Evolutionary conservation across 2,113 vertebrate genomes (phyloP).

Genomic region (Smithornis capensis): DNA sequence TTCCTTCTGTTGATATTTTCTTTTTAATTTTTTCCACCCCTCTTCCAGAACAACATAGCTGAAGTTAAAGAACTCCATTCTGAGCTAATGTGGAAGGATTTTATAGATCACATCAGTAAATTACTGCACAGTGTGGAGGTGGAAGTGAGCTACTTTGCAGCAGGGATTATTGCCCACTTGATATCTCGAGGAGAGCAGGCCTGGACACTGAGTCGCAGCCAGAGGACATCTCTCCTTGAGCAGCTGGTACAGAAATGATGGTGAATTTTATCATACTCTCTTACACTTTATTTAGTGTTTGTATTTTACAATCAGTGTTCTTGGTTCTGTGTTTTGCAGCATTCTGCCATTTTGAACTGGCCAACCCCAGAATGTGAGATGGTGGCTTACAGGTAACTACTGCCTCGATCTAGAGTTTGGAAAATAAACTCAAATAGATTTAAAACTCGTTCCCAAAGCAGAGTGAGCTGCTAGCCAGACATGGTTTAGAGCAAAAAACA

Average conservation of each 20-base stretch:
- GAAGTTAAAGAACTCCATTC: conserved; percentile 95
- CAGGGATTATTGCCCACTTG: conserved; percentile 95
- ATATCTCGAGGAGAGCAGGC: conserved; percentile 93
- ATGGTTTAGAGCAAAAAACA: background rate
- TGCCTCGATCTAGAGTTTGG: background rate
- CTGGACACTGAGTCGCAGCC: conserved; percentile 85
- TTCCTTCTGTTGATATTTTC: background rate
- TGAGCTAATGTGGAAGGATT: conserved; percentile 95
- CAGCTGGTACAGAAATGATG: conserved; percentile 83
- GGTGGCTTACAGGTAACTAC: conserved; percentile 95
- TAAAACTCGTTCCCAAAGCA: background rate
- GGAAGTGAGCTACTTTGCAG: conserved; percentile 98
- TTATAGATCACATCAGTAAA: conserved; percentile 93
- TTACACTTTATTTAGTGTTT: background rate
- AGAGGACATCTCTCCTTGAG: conserved; percentile 87
- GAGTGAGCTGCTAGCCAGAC: background rate
- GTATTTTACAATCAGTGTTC: conserved; percentile 19
- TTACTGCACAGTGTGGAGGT: conserved; percentile 93
- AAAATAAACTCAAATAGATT: background rate
- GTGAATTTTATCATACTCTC: conserved; percentile 17
- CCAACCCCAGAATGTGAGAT: conserved; percentile 96
- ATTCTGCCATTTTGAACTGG: conserved; percentile 95
- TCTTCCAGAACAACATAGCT: conserved; percentile 92
- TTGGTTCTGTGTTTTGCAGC: conserved; percentile 77
- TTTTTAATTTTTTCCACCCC: background rate